Percentiles rank a stretch among this genome's conserved stretches.
phyloP scores from a whole-genome alignment of 2,888 invertebrate genomes.

The Cryptosula pallasiana region DNA sequence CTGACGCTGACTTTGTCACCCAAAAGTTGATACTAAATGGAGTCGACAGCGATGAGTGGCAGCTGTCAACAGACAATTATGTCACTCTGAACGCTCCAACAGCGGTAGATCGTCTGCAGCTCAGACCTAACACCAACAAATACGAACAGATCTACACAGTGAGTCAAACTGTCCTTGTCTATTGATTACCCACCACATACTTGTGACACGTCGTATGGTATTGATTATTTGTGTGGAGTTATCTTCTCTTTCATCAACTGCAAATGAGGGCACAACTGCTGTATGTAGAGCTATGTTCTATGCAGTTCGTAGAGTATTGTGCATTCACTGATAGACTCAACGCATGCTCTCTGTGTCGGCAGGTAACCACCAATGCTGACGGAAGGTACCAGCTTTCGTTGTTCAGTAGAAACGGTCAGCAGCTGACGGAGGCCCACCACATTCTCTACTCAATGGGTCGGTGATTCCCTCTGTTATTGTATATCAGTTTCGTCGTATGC shows the following conservation, averaged over 20 bases:
- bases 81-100: neutral
- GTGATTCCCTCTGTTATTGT: neutral
- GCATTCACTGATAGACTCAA: too few species aligned
- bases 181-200: too few species aligned
- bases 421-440: neutral
- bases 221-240: too few species aligned
- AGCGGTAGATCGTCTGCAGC: neutral
- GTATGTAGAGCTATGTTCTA: too few species aligned
- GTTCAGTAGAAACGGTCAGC: neutral
- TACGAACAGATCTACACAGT: neutral
- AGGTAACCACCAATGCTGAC: too few species aligned
- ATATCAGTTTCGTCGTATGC: neutral
- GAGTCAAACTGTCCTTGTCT: too few species aligned
- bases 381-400: neutral
- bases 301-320: too few species aligned
- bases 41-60: neutral
- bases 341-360: too few species aligned
- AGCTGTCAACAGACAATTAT: neutral
- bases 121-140: neutral
- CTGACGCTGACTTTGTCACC: neutral
- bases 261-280: too few species aligned
- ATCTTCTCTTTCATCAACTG: too few species aligned
- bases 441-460: neutral
- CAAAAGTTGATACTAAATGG: slow-evolving; percentile 4
- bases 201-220: too few species aligned